Base-by-base conservation (phyloP, 2,888 invertebrate species). In the Myopa tessellatipennis region DNA sequence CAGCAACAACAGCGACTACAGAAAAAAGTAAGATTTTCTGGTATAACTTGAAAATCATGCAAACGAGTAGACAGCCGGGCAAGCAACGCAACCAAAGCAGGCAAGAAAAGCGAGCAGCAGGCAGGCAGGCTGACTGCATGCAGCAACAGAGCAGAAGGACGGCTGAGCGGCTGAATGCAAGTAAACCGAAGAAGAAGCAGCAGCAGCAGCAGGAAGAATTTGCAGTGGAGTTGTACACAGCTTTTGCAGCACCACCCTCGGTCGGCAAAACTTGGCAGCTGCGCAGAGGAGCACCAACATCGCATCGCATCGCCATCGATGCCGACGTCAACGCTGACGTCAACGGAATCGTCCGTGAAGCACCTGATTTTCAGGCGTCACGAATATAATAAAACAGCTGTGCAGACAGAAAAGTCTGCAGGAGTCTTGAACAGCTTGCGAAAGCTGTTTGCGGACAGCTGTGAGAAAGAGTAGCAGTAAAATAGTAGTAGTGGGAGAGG, bases 31-130 rank as follows among this genome's bases (percentile, higher is more conserved):
- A 63, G 71, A 71, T 76, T 76, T 71, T 76, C 76, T 71, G 76
- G 76, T 76, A 76, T 71, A 65, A 71, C 76, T 76, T 76, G 70
- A 75, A 75, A 75, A 58, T 68, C 69, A 60, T 58, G 69, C 75
- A 60, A 14, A 45, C 45, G 16, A 45, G 50, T 26, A 67, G 58
- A 74, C 68, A 58, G 45, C 52, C n/a, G 55, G 55, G 26, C 70
- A 55, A 45, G 70, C 55, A 50, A 70, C 18, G 45, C 26, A 50
- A 34, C 14, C 34, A 70, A 5, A 50, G 45, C 34, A 52, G 52
- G 26, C 45, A 4, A 18, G 26, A n/a, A 45, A 18, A 50, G 36
- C 52, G 16, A 50, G 52, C 7, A 26, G 12, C 12, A 38, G 52
- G 69, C 60, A 60, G 45, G 26, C 36, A 38, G 7, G 67, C 26